Percentiles rank a stretch among this genome's conserved stretches.
Conservation (phyloP, 92 coral and sea anemone genomes). For the Isaurus tuberculatus region DNA sequence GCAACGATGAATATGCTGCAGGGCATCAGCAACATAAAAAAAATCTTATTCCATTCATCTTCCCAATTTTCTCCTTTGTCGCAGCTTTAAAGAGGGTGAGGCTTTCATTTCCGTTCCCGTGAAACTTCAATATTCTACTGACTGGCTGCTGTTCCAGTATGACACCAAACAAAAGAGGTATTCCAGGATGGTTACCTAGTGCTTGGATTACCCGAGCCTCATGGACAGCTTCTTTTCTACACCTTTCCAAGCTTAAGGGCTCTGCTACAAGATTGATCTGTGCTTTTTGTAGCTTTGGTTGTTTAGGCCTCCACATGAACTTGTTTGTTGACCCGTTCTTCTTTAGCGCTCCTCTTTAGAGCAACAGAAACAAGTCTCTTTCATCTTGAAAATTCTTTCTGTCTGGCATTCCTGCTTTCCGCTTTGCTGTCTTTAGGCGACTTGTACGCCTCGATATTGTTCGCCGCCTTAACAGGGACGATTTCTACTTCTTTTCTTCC, state of each 20-base stretch:
- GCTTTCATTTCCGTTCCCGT: conserved; percentile 23
- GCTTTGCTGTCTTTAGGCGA: not conserved
- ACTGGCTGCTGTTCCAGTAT: conserved; percentile 9
- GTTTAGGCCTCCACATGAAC: not conserved
- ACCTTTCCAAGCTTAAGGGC: not conserved
- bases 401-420: not conserved
- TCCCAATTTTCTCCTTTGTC: not conserved
- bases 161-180: conserved; percentile 61
- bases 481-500: not conserved
- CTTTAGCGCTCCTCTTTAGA: conserved; percentile 1
- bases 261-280: not conserved
- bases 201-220: conserved; percentile 29
- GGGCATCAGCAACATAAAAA: too few relatives aligned
- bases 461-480: not conserved
- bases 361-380: not conserved
- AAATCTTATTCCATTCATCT: too few relatives aligned
- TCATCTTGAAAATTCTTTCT: not conserved
- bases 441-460: not conserved
- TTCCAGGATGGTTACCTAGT: conserved; percentile 62
- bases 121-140: conserved; percentile 47
- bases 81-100: conserved; percentile 7
- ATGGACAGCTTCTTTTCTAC: conserved; percentile 13
- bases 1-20: not conserved
- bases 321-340: conserved; percentile 13
- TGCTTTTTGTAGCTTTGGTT: not conserved